Base-by-base conservation (phyloP, 2,797 vertebrate species). In the Notoglanidium macrostoma region DNA sequence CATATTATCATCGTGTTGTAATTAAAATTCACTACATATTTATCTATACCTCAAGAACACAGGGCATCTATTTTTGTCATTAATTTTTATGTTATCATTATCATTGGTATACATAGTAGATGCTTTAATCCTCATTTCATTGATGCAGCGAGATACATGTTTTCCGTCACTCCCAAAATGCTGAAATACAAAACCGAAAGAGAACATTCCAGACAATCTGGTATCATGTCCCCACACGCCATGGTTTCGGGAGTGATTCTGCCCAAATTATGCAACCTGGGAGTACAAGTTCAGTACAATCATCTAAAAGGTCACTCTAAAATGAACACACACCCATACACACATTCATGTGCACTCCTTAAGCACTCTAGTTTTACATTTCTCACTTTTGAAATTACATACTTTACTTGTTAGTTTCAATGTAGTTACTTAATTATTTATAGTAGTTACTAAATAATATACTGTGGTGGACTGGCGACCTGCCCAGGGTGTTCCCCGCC, bases 191-290 rank as follows among this genome's bases (percentile, higher is more conserved):
- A 49, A 82, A 29, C 23, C 0, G 2, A 81, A 0, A 46, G 23
- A 54, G 81, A 68, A 83, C 63, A 83, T 83, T 83, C 81, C 46
- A 23, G 81, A 54, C 44, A 54, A 67, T 40, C 55, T 1, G 5
- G 55, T 21, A 74, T 59, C 63, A 10, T 3, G 74, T 84, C 63
- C 63, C 1, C 12, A 84, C 82, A 78, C n/a, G 74, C 63, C 74
- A 68, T 54, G n/a, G 44, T 83, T 83, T 83, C 46, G 54, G 23
- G 63, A 84, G 49, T 35, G 65, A 40, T 84, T 55, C 67, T 40
- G 49, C 49, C 29, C 35, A 63, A n/a, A 46, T 63, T 26, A 81
- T 63, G 63, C 63, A 83, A 83, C 17, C 21, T 68, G 63, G 63
- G 63, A 68, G 46, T 32, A 63, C 19, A 68, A 35, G 68, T 83